Evolutionary conservation across 2,888 invertebrate genomes (phyloP), one percentile per base, ranked within the genome.

Genomic region (Aporophyla lueneburgensis): DNA sequence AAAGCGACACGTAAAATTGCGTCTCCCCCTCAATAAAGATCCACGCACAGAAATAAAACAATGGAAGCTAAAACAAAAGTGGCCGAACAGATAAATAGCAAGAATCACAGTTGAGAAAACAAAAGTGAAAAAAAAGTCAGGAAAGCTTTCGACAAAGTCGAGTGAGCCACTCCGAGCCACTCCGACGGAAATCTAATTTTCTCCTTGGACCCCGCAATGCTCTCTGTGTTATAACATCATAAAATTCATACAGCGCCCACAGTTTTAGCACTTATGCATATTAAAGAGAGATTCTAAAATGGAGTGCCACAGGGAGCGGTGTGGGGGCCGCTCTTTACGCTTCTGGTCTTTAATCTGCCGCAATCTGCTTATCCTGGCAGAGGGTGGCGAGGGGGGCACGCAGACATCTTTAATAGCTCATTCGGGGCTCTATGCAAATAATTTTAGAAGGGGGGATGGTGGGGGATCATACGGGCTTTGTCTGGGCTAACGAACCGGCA

Each of bases 381-480:
- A 93, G 93, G 93, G 95, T 94, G 90, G 91, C 83, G 80, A 91
- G 93, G 93, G 90, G 91, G 93, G 92, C 33, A 78, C 80, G 93
- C 92, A 95, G 95, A 95, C 95, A 95, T 96, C 95, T 96, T 96
- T 96, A 96, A 96, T 96, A 96, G 96, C 96, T 96, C 96, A 96
- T 96, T 96, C 96, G 96, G 95, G 95, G 95, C 92, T 94, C 93
- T 96, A 96, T 96, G 96, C 96, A 96, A 96, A 96, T 96, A 96
- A 96, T 96, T 96, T 96, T 94, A 92, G 93, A 92, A 93, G 92
- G 87, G 72, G 88, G 88, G 83, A 85, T 81, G 88, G 92, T 89
- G 93, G 93, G 93, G 93, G 92, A 94, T 95, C 96, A 96, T 96
- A 96, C 94, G 95, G 95, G 95, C 96, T 96, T 96, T 96, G 96